Evolutionary conservation across 2,113 vertebrate species (phyloP), one percentile per base, ranked within the genome.

Genomic region (Tenrec ecaudatus): DNA sequence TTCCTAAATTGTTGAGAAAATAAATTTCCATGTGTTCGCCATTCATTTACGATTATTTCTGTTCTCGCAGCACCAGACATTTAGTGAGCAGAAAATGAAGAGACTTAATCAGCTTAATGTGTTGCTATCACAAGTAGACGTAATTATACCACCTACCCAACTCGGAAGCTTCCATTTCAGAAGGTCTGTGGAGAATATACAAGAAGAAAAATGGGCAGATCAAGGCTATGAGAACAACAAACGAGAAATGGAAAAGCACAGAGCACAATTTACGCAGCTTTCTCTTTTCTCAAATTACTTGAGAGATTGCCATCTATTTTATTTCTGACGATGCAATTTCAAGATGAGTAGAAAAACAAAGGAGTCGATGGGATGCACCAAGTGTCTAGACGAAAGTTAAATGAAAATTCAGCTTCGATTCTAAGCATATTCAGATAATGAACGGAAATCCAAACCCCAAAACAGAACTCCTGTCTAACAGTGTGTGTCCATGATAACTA

Each of bases 41-140:
- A 64, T 64, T 23, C 62, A 64, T 23, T 64, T 64, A 17, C 7
- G 62, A 23, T 53, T 64, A 64, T 1, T 25, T 64, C 62, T 64
- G 62, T 23, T 25, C 6, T 23, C 22, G 8, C 62, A 64, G 62
- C 8, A 64, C 23, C 6, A 64, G 62, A 64, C 23, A 27, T 97
- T 93, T 77, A 82, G 88, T 94, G 62, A 19, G 36, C 81, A 96
- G 83, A 88, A 94, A 96, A 92, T 86, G 14, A 91, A 86, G 71
- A 78, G 60, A 79, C 17, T 66, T 53, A 53, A 53, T 53, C 47
- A 53, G 47, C 47, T 53, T 53, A 53, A 53, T 53, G 47, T 53
- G 47, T 88, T 94, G 58, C 9, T 57, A 25, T 86, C 82, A 40
- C 92, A 95, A 94, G 92, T 76, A 92, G 62, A 71, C 94, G 12